Conservation (phyloP, 2,888 invertebrate species). For the Pristionchus japonicus region DNA sequence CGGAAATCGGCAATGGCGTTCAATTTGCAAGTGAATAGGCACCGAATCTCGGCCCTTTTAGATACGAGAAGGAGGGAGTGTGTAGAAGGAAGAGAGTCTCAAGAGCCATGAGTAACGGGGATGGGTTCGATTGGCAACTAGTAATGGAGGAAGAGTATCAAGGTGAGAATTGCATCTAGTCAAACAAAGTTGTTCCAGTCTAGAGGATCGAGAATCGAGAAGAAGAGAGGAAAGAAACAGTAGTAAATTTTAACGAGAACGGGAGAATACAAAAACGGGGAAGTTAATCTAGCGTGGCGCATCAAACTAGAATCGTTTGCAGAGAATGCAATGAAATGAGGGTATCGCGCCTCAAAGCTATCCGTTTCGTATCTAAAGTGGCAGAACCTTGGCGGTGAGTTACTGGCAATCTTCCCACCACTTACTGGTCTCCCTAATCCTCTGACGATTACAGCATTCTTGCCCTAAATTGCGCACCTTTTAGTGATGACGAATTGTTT, state of each 20-base stretch:
- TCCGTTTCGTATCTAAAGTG: neutral
- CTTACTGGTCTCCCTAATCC: neutral
- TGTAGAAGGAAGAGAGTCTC: neutral
- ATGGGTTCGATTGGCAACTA: neutral
- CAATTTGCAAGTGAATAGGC: constrained; percentile 32
- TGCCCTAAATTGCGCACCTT: neutral
- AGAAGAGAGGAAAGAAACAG: neutral
- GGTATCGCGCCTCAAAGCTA: neutral
- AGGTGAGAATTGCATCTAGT: neutral
- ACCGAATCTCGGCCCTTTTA: neutral
- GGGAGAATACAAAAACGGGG: neutral
- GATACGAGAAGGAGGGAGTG: neutral
- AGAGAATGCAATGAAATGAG: neutral
- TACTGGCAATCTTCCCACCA: neutral
- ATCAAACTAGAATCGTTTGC: neutral
- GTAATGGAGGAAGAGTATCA: neutral
- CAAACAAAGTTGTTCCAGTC: constrained; percentile 23
- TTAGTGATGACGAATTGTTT: constrained; percentile 36
- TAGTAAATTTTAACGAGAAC: neutral
- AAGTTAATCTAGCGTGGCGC: neutral
- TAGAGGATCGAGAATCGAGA: neutral
- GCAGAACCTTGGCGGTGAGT: neutral
- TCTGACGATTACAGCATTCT: neutral
- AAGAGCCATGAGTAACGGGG: constrained; percentile 12
- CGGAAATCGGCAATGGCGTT: neutral